phyloP scores from a whole-genome alignment of 2,797 vertebrate genomes.

The Anniella stebbinsi region DNA sequence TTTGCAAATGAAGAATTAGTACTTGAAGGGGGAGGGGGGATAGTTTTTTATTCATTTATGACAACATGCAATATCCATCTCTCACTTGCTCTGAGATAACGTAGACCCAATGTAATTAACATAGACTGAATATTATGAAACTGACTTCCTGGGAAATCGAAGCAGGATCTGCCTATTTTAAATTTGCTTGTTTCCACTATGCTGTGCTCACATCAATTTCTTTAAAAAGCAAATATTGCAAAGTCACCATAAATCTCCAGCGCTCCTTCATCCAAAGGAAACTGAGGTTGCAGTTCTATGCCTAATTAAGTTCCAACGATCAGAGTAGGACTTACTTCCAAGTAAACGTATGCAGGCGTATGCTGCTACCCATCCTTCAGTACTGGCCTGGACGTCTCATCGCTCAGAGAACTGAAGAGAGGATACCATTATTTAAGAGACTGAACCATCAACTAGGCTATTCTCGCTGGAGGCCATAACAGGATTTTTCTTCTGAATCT shows the following conservation, averaged over 20 bases:
- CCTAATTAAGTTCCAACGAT: neutral
- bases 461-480: neutral
- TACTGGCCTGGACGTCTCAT: neutral
- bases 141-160: too few species aligned
- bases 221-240: too few species aligned
- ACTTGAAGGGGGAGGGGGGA: too few species aligned
- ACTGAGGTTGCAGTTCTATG: too few species aligned
- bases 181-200: neutral
- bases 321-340: neutral
- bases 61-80: neutral
- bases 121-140: too few species aligned
- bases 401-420: neutral
- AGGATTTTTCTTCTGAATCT: neutral
- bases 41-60: neutral
- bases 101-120: neutral
- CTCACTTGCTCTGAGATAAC: neutral
- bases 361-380: neutral
- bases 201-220: neutral
- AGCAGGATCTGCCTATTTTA: neutral
- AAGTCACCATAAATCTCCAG: too few species aligned
- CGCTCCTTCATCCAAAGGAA: too few species aligned
- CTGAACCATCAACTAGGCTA: neutral
- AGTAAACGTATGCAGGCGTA: neutral
- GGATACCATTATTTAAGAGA: too few species aligned
- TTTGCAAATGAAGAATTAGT: neutral